Evolutionary conservation across 2,888 invertebrate genomes (phyloP).

Genomic region (Eumerus sabulonum): DNA sequence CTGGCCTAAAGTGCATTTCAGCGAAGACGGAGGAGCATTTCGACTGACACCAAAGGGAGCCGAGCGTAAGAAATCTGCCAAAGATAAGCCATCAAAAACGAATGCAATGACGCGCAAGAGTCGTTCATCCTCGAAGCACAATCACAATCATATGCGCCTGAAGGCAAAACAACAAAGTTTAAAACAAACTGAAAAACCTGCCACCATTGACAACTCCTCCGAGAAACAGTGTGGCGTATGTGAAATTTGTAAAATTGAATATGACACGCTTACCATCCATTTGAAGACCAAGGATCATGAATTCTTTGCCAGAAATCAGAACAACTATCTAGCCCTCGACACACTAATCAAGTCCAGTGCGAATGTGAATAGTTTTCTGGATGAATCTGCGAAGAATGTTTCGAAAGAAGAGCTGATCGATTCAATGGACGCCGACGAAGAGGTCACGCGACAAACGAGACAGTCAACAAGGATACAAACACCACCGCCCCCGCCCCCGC

Average conservation of each 20-base stretch:
- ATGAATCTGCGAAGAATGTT: conserved; percentile 79
- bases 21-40: conserved; percentile 77
- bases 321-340: conserved; percentile 87
- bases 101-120: conserved; percentile 77
- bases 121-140: conserved; percentile 73
- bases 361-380: conserved; percentile 85
- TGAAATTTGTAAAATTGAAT: conserved; percentile 89
- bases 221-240: conserved; percentile 84
- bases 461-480: conserved; percentile 56
- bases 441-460: conserved; percentile 61
- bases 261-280: conserved; percentile 85
- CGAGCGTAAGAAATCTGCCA: conserved; percentile 54
- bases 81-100: conserved; percentile 64
- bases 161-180: conserved; percentile 56
- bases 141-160: conserved; percentile 65
- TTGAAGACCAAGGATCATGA: conserved; percentile 87
- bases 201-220: conserved; percentile 70
- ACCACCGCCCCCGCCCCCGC: conserved; percentile 42
- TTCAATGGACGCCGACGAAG: conserved; percentile 76
- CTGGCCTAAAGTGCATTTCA: conserved; percentile 78
- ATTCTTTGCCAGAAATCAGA: conserved; percentile 86
- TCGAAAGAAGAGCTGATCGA: conserved; percentile 79
- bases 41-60: conserved; percentile 72
- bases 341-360: conserved; percentile 84
- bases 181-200: conserved; percentile 52